Base-by-base conservation (phyloP, 2,113 vertebrate species). In the Clarias batrachus region DNA sequence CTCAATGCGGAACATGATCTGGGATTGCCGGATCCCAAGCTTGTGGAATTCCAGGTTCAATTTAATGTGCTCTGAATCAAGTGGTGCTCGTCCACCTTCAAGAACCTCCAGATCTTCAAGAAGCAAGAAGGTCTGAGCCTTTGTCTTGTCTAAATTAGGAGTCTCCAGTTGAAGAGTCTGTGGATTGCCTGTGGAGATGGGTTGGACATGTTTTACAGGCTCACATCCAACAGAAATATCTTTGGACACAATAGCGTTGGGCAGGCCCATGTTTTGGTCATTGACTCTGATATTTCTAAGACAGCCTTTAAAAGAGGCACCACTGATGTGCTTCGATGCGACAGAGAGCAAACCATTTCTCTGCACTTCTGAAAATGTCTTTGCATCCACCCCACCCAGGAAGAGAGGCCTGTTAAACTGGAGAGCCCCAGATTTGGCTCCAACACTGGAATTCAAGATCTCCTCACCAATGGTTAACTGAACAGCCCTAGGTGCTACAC, bases 301-400 rank as follows among this genome's bases (percentile, higher is more conserved):
- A 88, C 97, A 99, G 12, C 97, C 97, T 94, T 94, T 96, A 90
- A 99, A 96, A 21, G 97, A 98, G 14, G 92, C 92, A 90, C 95
- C 93, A 86, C 87, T 87, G 23, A 84, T 10, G 8, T 87, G 90
- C 83, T 90, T 95, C 5, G 93, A 91, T 87, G 89, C 89, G 41
- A 93, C 59, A 3, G 95, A 95, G 9, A 91, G 66, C 87, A 97
- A 79, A 12, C 93, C 93, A 59, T 93, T 92, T 56, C 82, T 93
- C 66, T 82, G 89, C 0, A 94, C 91, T 85, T 96, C 93, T 63
- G 41, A 88, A 19, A 89, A 74, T 25, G 89, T 89, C 12, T 37
- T 87, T 60, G 94, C 90, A 86, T 95, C 91, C 54, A 97, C 88
- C 52, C 97, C 96, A 85, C 97, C 96, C 10, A 97, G 30, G 37